A percentile compares a stretch with the other conserved stretches of the same genome.
phyloP scores from a whole-genome alignment of 2,888 invertebrate species.

The Dryobota labecula region DNA sequence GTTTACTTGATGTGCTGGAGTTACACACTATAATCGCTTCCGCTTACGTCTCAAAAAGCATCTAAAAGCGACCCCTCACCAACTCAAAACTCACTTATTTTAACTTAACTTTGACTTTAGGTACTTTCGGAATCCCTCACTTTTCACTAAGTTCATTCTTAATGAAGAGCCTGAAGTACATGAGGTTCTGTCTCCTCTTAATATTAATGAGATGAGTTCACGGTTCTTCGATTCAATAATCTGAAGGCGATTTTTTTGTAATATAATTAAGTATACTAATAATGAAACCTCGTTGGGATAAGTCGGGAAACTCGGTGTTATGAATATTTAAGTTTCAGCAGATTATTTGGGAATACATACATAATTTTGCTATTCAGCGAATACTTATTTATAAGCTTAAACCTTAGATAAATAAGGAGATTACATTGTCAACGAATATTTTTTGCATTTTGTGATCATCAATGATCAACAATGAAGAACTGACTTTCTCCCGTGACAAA shows the following conservation, averaged over 20 bases:
- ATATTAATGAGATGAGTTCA: constrained; percentile 56
- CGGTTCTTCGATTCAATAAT: constrained; percentile 32
- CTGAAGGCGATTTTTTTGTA: constrained; percentile 20
- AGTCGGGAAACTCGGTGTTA: neutral
- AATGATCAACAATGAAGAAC: neutral
- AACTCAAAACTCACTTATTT: constrained; percentile 87
- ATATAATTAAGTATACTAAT: constrained; percentile 8
- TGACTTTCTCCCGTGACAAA: neutral
- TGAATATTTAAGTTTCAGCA: neutral
- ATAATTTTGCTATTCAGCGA: neutral
- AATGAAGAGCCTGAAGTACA: constrained; percentile 72
- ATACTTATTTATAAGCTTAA: neutral
- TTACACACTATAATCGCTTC: constrained; percentile 25
- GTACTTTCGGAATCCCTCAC: constrained; percentile 79
- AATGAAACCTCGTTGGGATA: neutral
- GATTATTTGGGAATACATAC: constrained; percentile 5
- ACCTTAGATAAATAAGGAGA: neutral
- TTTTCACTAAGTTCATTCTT: constrained; percentile 78
- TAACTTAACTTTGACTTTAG: constrained; percentile 84
- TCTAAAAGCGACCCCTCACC: constrained; percentile 69
- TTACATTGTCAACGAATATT: neutral
- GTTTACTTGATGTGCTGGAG: too few relatives aligned
- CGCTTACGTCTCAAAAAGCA: constrained; percentile 43
- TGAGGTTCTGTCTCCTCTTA: constrained; percentile 54
- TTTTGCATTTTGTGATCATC: neutral